phyloP scores from a whole-genome alignment of 2,113 vertebrate genomes.

The Callionymus lyra region DNA sequence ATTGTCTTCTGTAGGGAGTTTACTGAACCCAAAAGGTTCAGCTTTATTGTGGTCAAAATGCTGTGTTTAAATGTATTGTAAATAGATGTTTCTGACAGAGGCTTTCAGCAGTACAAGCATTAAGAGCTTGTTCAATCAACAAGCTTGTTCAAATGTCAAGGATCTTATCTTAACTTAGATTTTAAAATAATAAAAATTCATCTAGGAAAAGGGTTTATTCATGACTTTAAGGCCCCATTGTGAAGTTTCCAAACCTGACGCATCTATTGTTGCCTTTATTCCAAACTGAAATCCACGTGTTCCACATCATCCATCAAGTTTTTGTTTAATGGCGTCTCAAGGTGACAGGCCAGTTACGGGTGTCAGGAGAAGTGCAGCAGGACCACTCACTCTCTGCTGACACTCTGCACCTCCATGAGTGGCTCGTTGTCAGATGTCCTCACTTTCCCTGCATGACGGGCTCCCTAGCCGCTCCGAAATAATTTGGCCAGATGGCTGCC shows the following conservation, averaged over 20 bases:
- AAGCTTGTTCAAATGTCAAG: too few species aligned
- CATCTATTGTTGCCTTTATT: slow-evolving; percentile 35
- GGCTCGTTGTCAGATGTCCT: slow-evolving; percentile 30
- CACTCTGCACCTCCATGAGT: slow-evolving; percentile 44
- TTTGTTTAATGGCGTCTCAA: slow-evolving; percentile 49
- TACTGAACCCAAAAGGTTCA: too few species aligned
- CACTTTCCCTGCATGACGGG: slow-evolving; percentile 39
- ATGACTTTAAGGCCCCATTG: too few species aligned
- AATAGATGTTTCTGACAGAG: too few species aligned
- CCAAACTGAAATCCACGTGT: slow-evolving; percentile 42
- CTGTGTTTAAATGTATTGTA: too few species aligned
- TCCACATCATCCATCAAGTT: slow-evolving; percentile 65
- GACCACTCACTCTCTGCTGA: slow-evolving; percentile 37
- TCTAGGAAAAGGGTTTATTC: too few species aligned
- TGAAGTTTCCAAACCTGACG: slow-evolving; percentile 8
- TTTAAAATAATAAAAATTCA: too few species aligned
- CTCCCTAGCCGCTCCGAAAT: slow-evolving; percentile 47
- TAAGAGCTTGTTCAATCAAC: too few species aligned
- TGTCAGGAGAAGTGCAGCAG: slow-evolving; percentile 26
- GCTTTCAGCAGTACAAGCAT: too few species aligned
- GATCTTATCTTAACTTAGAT: too few species aligned
- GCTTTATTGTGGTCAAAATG: too few species aligned
- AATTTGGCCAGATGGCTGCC: slow-evolving; percentile 68
- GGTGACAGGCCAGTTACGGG: slow-evolving; percentile 36
- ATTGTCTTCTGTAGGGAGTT: too few species aligned